A percentile compares a stretch with the other conserved stretches of the same genome.
Evolutionary conservation across 1,140 invertebrate species (phyloP).

Genomic region (Ceratosolen fusciceps): DNA sequence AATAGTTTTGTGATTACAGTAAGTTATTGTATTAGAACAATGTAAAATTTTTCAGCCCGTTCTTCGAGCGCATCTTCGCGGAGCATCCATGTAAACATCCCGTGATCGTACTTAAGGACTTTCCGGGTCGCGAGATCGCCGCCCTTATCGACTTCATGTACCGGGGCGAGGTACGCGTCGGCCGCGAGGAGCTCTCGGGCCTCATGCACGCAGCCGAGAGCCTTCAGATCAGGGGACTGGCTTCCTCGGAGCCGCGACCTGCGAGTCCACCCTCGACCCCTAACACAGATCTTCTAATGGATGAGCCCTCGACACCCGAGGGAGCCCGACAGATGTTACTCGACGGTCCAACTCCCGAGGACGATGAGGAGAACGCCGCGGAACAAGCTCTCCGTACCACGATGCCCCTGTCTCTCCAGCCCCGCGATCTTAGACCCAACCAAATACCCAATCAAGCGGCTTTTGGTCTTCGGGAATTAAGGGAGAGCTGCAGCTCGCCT

Average conservation of each 20-base stretch:
- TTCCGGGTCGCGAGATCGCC: constrained; percentile 87
- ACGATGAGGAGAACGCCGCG: constrained; percentile 51
- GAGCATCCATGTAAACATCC: constrained; percentile 95
- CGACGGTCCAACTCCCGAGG: constrained; percentile 46
- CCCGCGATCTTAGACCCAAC: constrained; percentile 52
- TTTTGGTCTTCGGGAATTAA: constrained; percentile 65
- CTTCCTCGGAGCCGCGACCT: constrained; percentile 76
- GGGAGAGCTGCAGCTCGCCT: constrained; percentile 76
- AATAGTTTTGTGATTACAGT: too few species aligned
- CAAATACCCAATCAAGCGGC: constrained; percentile 67
- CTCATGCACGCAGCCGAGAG: constrained; percentile 89
- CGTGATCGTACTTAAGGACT: constrained; percentile 91
- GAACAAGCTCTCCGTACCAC: constrained; percentile 49
- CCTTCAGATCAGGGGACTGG: constrained; percentile 84
- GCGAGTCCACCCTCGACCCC: constrained; percentile 72
- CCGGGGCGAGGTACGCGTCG: constrained; percentile 89
- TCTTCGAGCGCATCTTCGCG: constrained; percentile 89
- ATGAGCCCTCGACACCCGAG: constrained; percentile 76
- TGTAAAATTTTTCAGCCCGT: constrained; percentile 78
- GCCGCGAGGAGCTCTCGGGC: constrained; percentile 84
- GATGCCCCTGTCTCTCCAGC: neutral
- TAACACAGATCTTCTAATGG: constrained; percentile 69
- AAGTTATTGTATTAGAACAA: too few species aligned
- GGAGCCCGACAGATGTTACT: constrained; percentile 46
- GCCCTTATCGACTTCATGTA: constrained; percentile 95